A percentile compares a stretch with the other conserved stretches of the same genome.
phyloP scores from a whole-genome alignment of 1,140 invertebrate species.

The Batillaria attramentaria region DNA sequence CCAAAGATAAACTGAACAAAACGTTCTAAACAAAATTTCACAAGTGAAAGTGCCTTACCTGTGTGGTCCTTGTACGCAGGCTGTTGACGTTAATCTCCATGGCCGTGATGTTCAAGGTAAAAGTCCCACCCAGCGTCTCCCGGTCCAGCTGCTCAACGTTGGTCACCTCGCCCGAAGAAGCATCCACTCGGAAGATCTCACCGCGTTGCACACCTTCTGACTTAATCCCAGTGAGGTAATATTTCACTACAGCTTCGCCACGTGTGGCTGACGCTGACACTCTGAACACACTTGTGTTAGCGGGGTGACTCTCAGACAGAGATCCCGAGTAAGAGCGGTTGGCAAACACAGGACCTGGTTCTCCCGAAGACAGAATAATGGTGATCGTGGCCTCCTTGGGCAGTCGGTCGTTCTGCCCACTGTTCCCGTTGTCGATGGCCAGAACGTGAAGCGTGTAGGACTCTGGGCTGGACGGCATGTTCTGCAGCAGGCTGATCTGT shows the following conservation, averaged over 20 bases:
- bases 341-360: conserved; percentile 64
- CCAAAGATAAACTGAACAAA: too few species aligned
- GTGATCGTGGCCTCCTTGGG: conserved; percentile 52
- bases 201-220: conserved; percentile 65
- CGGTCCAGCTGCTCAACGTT: conserved; percentile 38
- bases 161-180: conserved; percentile 37
- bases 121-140: conserved; percentile 38
- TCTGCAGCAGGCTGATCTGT: conserved; percentile 60
- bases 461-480: conserved; percentile 74
- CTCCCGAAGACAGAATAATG: conserved; percentile 47
- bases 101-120: conserved; percentile 46
- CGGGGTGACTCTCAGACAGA: conserved; percentile 85
- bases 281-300: conserved; percentile 65
- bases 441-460: conserved; percentile 83
- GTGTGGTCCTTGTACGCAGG: conserved; percentile 79
- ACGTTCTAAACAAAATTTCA: background rate
- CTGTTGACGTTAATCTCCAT: conserved; percentile 72
- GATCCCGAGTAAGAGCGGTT: conserved; percentile 77
- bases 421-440: conserved; percentile 86
- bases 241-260: conserved; percentile 78
- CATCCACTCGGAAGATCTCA: conserved; percentile 69
- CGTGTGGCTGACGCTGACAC: conserved; percentile 72
- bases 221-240: conserved; percentile 37
- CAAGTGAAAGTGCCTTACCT: conserved; percentile 78
- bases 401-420: conserved; percentile 36